Evolutionary conservation across 2,888 invertebrate genomes (phyloP).

Genomic region (Phalera bucephala): DNA sequence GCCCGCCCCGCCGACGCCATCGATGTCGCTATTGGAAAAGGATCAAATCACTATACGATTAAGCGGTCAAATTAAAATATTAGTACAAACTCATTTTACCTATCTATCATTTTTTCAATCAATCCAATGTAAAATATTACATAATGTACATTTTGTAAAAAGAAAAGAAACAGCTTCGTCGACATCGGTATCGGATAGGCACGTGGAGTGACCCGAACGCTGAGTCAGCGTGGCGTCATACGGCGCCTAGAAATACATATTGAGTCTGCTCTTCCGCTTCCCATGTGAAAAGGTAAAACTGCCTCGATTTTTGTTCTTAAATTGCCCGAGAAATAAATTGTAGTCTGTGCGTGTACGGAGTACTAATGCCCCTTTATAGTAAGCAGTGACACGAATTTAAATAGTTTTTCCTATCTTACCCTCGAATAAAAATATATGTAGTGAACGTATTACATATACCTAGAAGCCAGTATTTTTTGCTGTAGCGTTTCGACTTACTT

Average conservation of each 20-base stretch:
- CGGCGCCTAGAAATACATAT: conserved; percentile 58
- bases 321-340: conserved; percentile 66
- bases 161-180: conserved; percentile 42
- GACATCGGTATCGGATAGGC: conserved; percentile 40
- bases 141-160: no score
- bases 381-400: conserved; percentile 42
- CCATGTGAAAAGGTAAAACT: conserved; percentile 63
- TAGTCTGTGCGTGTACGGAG: conserved; percentile 63
- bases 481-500: no score
- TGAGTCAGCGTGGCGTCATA: conserved; percentile 63
- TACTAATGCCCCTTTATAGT: conserved; percentile 49
- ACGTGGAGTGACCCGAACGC: conserved; percentile 40
- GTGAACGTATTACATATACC: no score
- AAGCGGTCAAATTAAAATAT: neutral
- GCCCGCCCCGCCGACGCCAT: conserved; percentile 32
- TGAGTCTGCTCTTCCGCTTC: conserved; percentile 57
- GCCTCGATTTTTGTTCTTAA: conserved; percentile 65
- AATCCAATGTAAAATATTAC: no score
- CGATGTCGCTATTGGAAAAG: conserved; percentile 16
- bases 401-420: conserved; percentile 36
- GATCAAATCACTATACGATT: conserved; percentile 21
- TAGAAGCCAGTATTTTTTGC: conserved; percentile 3
- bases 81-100: no score
- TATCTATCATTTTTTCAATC: no score
- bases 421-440: conserved; percentile 22